Conservation (phyloP, 2,888 invertebrate species). For the Rhogogaster chlorosoma region DNA sequence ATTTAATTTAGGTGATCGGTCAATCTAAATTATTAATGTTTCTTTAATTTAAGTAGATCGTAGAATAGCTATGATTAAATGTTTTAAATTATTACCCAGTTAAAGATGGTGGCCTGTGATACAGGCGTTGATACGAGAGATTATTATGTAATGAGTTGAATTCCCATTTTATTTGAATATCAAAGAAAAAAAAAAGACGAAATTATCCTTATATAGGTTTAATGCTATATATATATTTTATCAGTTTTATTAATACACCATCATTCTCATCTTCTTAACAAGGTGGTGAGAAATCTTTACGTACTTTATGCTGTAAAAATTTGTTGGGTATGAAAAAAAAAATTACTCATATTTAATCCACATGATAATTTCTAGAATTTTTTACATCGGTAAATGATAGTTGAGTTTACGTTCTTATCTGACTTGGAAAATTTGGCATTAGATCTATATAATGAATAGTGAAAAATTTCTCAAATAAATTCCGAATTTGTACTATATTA, state of each 20-base stretch:
- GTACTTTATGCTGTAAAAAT: neutral
- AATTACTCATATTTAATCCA: neutral
- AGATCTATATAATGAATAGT: neutral
- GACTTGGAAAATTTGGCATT: neutral
- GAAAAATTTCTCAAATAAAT: conserved; percentile 10
- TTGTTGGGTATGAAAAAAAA: neutral
- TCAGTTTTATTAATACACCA: neutral
- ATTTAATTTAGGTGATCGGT: conserved; percentile 9
- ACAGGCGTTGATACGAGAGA: conserved; percentile 6
- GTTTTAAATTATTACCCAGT: conserved; percentile 46
- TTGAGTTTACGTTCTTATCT: neutral
- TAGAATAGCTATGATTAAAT: conserved; percentile 36
- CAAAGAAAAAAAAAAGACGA: neutral
- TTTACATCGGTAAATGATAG: neutral
- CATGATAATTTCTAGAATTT: conserved; percentile 28
- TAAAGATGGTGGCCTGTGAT: neutral
- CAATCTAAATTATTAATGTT: conserved; percentile 43
- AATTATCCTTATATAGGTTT: neutral
- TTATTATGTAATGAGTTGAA: neutral
- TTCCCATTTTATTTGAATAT: conserved; percentile 12
- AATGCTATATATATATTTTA: neutral
- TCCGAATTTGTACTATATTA: neutral
- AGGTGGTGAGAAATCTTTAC: neutral
- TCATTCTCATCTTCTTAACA: neutral
- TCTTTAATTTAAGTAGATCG: conserved; percentile 30